Evolutionary conservation across 30 jellyfish, hydroid and myxozoan genomes (phyloP).

Genomic region (Aurelia sp.): DNA sequence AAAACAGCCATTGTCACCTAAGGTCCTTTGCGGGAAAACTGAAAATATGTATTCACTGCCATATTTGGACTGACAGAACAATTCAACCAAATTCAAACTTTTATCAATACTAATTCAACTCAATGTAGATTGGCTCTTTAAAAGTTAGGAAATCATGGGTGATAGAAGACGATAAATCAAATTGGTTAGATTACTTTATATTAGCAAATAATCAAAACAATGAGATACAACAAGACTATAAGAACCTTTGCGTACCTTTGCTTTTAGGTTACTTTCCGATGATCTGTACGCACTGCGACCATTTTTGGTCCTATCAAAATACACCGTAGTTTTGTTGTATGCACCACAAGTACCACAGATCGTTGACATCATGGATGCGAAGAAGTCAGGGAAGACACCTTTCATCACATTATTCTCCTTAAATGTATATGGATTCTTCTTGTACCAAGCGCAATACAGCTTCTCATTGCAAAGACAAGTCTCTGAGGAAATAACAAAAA

Average conservation of each 20-base stretch:
- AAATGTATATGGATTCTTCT: slow-evolving; percentile 56
- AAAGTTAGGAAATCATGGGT: too few relatives aligned
- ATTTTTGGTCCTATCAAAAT: slow-evolving; percentile 60
- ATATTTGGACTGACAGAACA: too few relatives aligned
- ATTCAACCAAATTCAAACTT: too few relatives aligned
- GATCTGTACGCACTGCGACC: slow-evolving; percentile 44
- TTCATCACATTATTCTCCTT: slow-evolving; percentile 3
- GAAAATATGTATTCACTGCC: too few relatives aligned
- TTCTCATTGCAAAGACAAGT: slow-evolving; percentile 71
- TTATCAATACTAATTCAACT: too few relatives aligned
- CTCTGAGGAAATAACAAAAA: slow-evolving; percentile 22
- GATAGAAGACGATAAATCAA: too few relatives aligned
- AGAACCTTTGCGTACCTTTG: not conserved
- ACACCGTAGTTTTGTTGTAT: slow-evolving; percentile 22
- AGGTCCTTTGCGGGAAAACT: too few relatives aligned
- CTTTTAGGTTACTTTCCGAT: slow-evolving; percentile 48
- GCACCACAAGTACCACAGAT: slow-evolving; percentile 69
- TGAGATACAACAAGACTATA: too few relatives aligned
- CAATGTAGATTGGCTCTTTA: too few relatives aligned
- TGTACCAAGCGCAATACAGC: slow-evolving; percentile 69
- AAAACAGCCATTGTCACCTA: too few relatives aligned
- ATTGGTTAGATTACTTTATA: too few relatives aligned
- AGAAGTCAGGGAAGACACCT: slow-evolving; percentile 69
- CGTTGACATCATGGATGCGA: slow-evolving; percentile 40
- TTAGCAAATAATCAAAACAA: too few relatives aligned